Evolutionary conservation across 2,113 vertebrate genomes (phyloP), one percentile per base, ranked within the genome.

Genomic region (Pachyramphus minor): DNA sequence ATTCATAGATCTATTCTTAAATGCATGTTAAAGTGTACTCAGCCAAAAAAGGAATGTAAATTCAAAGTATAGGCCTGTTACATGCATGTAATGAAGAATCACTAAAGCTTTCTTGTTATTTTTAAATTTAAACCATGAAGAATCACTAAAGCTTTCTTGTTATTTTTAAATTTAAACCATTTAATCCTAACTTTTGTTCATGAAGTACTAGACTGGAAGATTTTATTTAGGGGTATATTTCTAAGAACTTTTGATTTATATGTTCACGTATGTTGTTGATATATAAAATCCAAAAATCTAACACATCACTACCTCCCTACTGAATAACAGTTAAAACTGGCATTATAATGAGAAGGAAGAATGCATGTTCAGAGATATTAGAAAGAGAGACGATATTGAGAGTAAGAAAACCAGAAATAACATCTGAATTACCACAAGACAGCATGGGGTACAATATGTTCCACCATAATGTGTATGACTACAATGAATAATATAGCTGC

Each of bases 1-100:
- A 90, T 86, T 93, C 88, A 93, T 68, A 78, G 87, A 72, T 56
- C 87, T 93, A 47, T 91, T 91, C 44, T 90, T 49, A 76, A 23
- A 76, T 9, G 24, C 75, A 85, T 13, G 50, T 63, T 53, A 63
- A 91, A 84, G 35, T 67, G 60, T 33, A 42, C 41, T 84, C 28
- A 13, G 78, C 44, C 69, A 93, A 68, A 85, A 93, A 89, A 76
- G 53, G 35, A 71, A 72, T 15, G 14, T 25, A 92, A 94, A 85
- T 55, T 76, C 31, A 15, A 93, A 91, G 33, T 35, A 91, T 35
- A 80, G 59, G 71, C 30, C 75, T 76, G 17, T 64, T 84, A 83
- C 23, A 71, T 25, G 56, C 3, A 2, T 0, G 0, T 50, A 50
- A 39, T 66, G 9, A 21, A 90, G 33, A 84, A 88, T 5, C 16